A percentile compares a stretch with the other conserved stretches of the same genome.
Conservation (phyloP, 2,888 invertebrate genomes). For the Clusia tigrina region DNA sequence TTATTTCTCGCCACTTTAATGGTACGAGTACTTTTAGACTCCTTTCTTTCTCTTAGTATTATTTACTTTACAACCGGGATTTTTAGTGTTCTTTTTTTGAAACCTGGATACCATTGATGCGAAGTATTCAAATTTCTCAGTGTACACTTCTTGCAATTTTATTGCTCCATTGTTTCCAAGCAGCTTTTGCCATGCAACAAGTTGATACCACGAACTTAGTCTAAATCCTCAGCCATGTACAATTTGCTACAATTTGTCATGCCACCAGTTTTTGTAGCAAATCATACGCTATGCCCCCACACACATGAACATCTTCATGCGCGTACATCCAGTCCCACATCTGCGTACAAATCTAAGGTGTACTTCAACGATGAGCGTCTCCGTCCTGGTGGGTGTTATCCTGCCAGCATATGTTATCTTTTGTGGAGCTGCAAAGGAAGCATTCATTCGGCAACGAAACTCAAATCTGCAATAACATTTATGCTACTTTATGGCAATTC, state of each 20-base stretch:
- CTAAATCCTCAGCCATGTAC: not conserved
- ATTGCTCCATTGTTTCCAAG: not conserved
- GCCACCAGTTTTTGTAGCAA: conserved; percentile 12
- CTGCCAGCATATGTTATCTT: conserved; percentile 10
- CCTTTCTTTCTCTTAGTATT: too few species aligned
- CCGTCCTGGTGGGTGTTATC: too few species aligned
- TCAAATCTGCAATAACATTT: not conserved
- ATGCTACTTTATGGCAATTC: conserved; percentile 6
- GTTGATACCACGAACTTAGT: not conserved
- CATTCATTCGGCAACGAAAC: too few species aligned
- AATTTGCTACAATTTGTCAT: conserved; percentile 12
- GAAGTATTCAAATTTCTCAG: not conserved
- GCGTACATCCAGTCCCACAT: too few species aligned
- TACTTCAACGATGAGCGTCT: too few species aligned
- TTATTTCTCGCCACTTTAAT: too few species aligned
- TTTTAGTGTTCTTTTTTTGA: not conserved
- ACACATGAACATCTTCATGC: too few species aligned
- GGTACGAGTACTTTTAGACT: too few species aligned
- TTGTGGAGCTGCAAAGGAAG: not conserved
- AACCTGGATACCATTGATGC: not conserved
- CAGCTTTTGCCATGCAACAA: not conserved
- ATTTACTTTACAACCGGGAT: too few species aligned
- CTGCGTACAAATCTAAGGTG: too few species aligned
- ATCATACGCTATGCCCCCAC: conserved; percentile 16
- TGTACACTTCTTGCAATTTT: too few species aligned